phyloP scores from a whole-genome alignment of 1,140 invertebrate species.

The Heliothis virescens region DNA sequence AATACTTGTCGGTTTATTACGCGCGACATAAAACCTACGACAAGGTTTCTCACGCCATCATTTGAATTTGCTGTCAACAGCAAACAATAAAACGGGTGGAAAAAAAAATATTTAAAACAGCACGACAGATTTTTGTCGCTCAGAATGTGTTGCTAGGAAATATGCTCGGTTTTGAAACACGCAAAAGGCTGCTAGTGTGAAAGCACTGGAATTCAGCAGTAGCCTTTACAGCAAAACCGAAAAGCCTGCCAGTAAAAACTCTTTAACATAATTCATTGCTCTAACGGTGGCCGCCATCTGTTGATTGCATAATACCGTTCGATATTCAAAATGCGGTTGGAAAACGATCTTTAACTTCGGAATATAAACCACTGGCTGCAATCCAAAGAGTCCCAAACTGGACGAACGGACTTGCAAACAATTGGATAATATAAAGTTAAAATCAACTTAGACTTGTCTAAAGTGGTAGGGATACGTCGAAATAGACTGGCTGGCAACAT shows the following conservation, averaged over 20 bases:
- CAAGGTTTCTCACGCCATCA: too few species aligned
- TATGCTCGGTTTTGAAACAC: too few species aligned
- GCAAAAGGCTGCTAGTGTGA: too few species aligned
- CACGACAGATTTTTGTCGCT: too few species aligned
- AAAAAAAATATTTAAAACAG: too few species aligned
- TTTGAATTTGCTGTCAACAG: too few species aligned
- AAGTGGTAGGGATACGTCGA: conserved; percentile 6
- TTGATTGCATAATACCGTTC: conserved; percentile 39
- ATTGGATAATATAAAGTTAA: conserved; percentile 12
- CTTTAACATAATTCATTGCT: conserved; percentile 15
- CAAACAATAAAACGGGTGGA: too few species aligned
- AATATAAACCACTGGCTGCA: conserved; percentile 12
- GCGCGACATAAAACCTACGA: too few species aligned
- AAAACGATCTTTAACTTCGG: conserved; percentile 6
- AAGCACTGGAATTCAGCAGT: too few species aligned
- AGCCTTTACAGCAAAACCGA: too few species aligned
- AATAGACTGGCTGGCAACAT: not conserved
- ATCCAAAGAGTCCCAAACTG: conserved; percentile 2
- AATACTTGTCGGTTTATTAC: too few species aligned
- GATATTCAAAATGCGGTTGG: conserved; percentile 2
- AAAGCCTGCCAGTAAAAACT: not conserved
- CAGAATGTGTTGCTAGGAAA: too few species aligned
- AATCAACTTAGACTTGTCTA: conserved; percentile 23
- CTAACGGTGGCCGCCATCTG: conserved; percentile 33
- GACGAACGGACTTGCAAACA: conserved; percentile 15